Conservation (phyloP, 2,797 vertebrate species). For the Gallinago solitaria region DNA sequence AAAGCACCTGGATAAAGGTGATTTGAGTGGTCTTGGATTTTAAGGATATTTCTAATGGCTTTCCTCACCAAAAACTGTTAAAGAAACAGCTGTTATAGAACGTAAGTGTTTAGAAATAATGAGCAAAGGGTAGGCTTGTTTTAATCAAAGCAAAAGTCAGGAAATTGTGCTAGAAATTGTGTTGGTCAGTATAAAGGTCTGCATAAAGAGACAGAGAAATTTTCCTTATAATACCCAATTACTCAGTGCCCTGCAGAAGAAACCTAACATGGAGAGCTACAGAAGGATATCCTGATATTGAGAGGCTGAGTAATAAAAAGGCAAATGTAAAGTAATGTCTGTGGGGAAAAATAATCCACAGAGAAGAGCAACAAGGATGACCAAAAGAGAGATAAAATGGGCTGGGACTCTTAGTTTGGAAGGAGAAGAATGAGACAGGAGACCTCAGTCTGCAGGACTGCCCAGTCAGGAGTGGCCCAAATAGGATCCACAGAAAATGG, state of each 20-base stretch:
- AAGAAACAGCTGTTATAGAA: neutral
- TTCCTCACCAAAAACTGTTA: neutral
- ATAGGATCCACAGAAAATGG: accelerated
- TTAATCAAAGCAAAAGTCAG: neutral
- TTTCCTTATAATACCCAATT: neutral
- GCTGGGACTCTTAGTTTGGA: neutral
- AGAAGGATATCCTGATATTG: neutral
- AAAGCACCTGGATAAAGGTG: neutral
- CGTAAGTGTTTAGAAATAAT: neutral
- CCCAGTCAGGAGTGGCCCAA: neutral
- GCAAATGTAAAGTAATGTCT: neutral
- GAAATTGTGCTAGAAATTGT: neutral
- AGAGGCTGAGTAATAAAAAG: neutral
- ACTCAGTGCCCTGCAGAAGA: neutral
- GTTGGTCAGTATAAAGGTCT: neutral
- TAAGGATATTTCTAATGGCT: neutral
- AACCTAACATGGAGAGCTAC: neutral
- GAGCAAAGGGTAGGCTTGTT: neutral
- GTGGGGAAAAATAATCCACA: neutral
- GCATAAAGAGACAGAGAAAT: neutral
- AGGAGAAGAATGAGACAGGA: neutral
- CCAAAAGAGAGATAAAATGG: neutral
- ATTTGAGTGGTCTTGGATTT: neutral
- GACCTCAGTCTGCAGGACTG: neutral
- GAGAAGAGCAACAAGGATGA: neutral